Evolutionary conservation across 2,888 invertebrate species (phyloP), one percentile per base, ranked within the genome.

Genomic region (Hypena proboscidalis): DNA sequence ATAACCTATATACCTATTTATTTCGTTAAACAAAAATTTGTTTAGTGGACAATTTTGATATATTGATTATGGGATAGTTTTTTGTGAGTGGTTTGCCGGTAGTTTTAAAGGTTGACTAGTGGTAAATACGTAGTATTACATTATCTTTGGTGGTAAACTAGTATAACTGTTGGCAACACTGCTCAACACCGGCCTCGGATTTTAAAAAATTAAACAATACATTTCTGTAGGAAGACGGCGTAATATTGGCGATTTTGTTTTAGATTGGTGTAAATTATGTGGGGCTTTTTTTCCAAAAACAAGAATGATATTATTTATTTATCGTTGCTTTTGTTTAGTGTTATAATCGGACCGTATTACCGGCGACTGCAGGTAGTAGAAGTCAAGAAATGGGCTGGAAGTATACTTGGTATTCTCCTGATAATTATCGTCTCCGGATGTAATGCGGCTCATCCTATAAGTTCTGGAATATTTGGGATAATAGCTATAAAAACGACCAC

Each of bases 241-340:
- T 31, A n/a, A n/a, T 22, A 5, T n/a, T 17, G 8, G 1, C 8
- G 22, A 11, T 10, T 11, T 20, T 5, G 5, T 14, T 27, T 15
- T 6, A 13, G 6, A 19, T 26, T n/a, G 10, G 7, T 6, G 5
- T 1, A 4, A 8, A 68, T 67, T 59, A 86, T 90, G 86, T 67
- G 73, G 53, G 49, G 80, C 1, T 86, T 90, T 60, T 21, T 90
- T 30, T 72, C 68, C 32, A 95, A 95, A 94, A 93, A 94, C 72
- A 83, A 92, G 67, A 95, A 96, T 75, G 96, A 97, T 83, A 86
- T 96, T 36, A 90, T 96, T 64, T 97, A 97, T 79, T 88, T 96
- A 36, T 75, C 88, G 7, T 84, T 96, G 33, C 82, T 97, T 49
- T 73, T 95, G 35, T 88, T 92, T 35, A 95, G 95, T 72, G 94